Evolutionary conservation across 2,113 vertebrate species (phyloP), one percentile per base, ranked within the genome.

Genomic region (Pteronura brasiliensis): DNA sequence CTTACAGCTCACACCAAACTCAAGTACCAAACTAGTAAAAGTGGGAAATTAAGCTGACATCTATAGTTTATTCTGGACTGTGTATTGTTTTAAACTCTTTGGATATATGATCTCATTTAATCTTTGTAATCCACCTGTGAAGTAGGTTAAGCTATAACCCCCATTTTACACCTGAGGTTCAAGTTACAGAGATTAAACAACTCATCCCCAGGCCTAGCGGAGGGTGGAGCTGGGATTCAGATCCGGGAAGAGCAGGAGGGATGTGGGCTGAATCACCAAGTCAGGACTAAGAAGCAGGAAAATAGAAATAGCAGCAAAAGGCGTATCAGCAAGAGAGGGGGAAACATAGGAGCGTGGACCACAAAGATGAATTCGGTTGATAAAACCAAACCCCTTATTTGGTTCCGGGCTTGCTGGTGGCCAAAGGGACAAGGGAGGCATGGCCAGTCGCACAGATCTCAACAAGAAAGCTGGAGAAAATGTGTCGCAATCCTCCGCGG

Each of bases 401-500:
- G 86, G 31, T 71, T 76, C 88, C 47, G 42, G 44, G 47, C 31
- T 92, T 82, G 81, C 69, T 31, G 80, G 15, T 36, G 69, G 71
- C 36, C 57, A 44, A 36, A 72, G 25, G n/a, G 82, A 88, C 39
- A 83, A 71, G 47, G 27, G 57, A 57, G 49, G 8, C 23, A 52
- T 0, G 39, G 27, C 59, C 44, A 27, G 8, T 27, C 29, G 36
- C 76, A 88, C 3, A 55, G 72, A 55, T 65, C n/a, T 49, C 69
- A 42, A 23, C 13, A 82, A 72, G 77, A 86, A 39, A 88, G 71
- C 44, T 8, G 0, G 67, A 69, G 31, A 61, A 49, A 67, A 47
- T 2, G 0, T 13, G 31, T 36, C 4, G 4, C 3, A 8, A 47
- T 69, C 39, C 47, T 74, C 67, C 1, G 0, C 12, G 31, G 91